phyloP scores from a whole-genome alignment of 2,888 invertebrate genomes.

The Petrophora chlorosata region DNA sequence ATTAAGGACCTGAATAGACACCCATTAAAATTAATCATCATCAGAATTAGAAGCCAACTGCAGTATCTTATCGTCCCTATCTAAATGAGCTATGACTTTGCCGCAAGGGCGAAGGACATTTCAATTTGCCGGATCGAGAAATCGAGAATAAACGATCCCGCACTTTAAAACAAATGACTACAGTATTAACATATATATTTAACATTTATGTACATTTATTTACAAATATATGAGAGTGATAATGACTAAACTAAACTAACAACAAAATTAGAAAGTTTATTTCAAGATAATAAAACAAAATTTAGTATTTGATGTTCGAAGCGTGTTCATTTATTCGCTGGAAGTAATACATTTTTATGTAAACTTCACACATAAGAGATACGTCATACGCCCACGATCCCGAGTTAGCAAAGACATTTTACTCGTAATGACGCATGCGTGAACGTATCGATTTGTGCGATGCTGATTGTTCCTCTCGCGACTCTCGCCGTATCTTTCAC shows the following conservation, averaged over 20 bases:
- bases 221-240: too few species aligned
- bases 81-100: conserved; percentile 33
- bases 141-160: conserved; percentile 12
- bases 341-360: conserved; percentile 3
- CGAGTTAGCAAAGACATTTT: conserved; percentile 45
- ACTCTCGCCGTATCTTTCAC: conserved; percentile 29
- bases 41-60: conserved; percentile 2
- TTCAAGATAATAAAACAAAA: too few species aligned
- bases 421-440: conserved; percentile 75
- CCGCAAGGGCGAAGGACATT: conserved; percentile 34
- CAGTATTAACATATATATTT: too few species aligned
- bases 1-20: not conserved
- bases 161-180: conserved; percentile 4
- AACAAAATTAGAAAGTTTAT: too few species aligned
- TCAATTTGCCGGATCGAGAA: conserved; percentile 17
- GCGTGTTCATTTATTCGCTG: too few species aligned
- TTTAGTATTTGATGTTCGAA: too few species aligned
- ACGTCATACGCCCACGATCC: conserved; percentile 54
- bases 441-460: conserved; percentile 73
- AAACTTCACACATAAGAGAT: conserved; percentile 28
- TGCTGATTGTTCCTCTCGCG: conserved; percentile 58
- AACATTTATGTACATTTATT: too few species aligned
- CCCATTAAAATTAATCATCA: not conserved
- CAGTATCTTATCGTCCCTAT: conserved; percentile 21
- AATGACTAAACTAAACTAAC: too few species aligned